Evolutionary conservation across 2,113 vertebrate genomes (phyloP).

Genomic region (Gopherus flavomarginatus): DNA sequence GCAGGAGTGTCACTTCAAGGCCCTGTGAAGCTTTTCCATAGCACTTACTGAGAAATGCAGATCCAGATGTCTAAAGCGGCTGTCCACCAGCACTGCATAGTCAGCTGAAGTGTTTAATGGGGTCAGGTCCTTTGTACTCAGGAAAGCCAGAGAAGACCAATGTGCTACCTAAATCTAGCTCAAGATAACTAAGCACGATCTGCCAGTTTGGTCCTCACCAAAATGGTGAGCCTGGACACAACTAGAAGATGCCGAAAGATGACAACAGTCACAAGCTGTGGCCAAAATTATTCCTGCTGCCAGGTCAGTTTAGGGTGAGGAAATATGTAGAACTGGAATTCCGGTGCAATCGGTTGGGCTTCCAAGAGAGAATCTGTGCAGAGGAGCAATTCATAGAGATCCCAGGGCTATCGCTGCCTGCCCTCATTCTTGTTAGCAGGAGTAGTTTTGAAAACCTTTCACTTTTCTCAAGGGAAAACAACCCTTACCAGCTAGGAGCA

Average conservation of each 20-base stretch:
- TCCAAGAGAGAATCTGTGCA: not conserved
- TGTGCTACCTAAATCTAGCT: not conserved
- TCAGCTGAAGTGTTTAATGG: not conserved
- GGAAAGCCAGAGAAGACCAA: not conserved
- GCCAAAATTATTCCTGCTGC: not conserved
- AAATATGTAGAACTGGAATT: not conserved
- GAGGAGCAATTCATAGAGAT: not conserved
- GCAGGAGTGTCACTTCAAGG: not conserved
- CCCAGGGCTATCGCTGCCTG: not conserved
- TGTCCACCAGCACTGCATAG: not conserved
- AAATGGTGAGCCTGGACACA: not conserved
- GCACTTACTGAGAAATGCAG: not conserved
- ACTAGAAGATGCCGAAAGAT: not conserved
- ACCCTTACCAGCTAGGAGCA: not conserved
- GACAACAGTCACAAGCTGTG: not conserved
- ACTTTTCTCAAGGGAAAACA: not conserved
- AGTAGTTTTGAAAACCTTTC: not conserved
- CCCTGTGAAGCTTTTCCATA: conserved; percentile 20
- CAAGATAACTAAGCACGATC: not conserved
- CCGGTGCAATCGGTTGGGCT: not conserved
- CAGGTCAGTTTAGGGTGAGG: not conserved
- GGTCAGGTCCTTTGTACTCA: not conserved
- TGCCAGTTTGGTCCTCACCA: not conserved
- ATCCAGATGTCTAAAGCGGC: not conserved
- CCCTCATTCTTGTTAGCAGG: not conserved